Evolutionary conservation across 2,113 vertebrate genomes (phyloP).

Genomic region (Chlorocebus sabaeus): DNA sequence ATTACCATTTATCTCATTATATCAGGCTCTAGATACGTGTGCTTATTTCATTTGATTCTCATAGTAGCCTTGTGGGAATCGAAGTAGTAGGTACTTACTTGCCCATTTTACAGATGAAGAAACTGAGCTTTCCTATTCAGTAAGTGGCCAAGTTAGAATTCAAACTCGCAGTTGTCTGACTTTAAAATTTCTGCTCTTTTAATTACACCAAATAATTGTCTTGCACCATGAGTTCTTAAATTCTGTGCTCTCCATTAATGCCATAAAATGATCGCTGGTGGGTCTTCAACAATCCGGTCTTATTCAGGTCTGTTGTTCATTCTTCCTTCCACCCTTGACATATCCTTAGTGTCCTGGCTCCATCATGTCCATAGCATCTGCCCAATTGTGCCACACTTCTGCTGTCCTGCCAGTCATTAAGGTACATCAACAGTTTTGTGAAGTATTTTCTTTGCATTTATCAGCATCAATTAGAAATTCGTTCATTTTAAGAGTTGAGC

Average conservation of each 20-base stretch:
- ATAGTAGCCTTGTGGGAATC: too few relatives aligned
- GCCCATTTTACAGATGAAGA: neutral
- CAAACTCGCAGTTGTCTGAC: neutral
- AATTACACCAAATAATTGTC: fast-evolving
- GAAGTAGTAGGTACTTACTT: neutral
- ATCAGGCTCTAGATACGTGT: fast-evolving
- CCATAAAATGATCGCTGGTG: fast-evolving
- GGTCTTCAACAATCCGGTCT: neutral
- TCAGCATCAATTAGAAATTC: neutral
- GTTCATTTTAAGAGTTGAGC: neutral
- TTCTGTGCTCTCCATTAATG: fast-evolving
- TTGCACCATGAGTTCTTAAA: neutral
- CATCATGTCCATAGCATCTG: neutral
- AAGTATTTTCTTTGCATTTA: neutral
- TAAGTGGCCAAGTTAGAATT: neutral
- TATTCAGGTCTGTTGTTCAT: fast-evolving
- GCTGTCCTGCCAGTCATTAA: neutral
- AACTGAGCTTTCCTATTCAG: neutral
- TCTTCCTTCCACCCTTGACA: neutral
- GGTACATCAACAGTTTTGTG: neutral
- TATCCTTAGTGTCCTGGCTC: neutral
- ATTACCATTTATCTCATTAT: neutral
- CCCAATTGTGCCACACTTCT: neutral
- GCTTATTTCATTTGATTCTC: neutral
- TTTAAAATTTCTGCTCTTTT: neutral